phyloP scores from a whole-genome alignment of 64 coral and sea anemone species.

The Stichodactyla helianthus region DNA sequence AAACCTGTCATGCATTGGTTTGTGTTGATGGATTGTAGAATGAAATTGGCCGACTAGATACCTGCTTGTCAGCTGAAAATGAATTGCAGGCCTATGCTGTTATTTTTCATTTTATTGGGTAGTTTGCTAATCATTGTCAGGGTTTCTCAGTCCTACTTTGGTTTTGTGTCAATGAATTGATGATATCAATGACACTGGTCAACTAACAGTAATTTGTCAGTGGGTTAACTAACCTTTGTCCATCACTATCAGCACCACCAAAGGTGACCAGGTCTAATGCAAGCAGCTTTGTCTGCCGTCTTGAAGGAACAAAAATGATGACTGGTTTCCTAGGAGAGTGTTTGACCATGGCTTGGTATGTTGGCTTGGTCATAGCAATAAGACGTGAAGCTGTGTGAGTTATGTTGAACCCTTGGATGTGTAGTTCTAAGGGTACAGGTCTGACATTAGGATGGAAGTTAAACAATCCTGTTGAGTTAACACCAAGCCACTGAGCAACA shows the following conservation, averaged over 20 bases:
- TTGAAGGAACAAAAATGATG: slow-evolving; percentile 92
- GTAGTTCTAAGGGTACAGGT: slow-evolving; percentile 88
- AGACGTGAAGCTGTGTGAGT: slow-evolving; percentile 94
- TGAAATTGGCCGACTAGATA: too few species aligned
- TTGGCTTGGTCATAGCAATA: slow-evolving; percentile 97
- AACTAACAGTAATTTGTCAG: neutral
- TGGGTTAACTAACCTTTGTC: slow-evolving; percentile 58
- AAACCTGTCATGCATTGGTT: too few species aligned
- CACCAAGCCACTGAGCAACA: slow-evolving; percentile 96
- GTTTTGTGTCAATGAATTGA: too few species aligned
- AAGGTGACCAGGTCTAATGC: slow-evolving; percentile 88
- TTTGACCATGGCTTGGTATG: slow-evolving; percentile 84
- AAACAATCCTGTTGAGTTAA: slow-evolving; percentile 81
- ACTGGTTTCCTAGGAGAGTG: slow-evolving; percentile 98
- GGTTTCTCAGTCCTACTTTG: too few species aligned
- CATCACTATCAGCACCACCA: slow-evolving; percentile 86
- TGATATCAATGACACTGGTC: neutral
- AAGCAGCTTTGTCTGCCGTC: slow-evolving; percentile 91
- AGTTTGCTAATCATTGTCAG: too few species aligned
- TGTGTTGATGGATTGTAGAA: too few species aligned
- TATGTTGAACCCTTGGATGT: slow-evolving; percentile 99
- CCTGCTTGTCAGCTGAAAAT: too few species aligned
- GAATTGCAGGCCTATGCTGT: too few species aligned
- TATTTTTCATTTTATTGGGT: too few species aligned
- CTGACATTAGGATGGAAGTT: slow-evolving; percentile 99